phyloP scores from a whole-genome alignment of 1,140 invertebrate genomes.

The Dinoponera quadriceps region DNA sequence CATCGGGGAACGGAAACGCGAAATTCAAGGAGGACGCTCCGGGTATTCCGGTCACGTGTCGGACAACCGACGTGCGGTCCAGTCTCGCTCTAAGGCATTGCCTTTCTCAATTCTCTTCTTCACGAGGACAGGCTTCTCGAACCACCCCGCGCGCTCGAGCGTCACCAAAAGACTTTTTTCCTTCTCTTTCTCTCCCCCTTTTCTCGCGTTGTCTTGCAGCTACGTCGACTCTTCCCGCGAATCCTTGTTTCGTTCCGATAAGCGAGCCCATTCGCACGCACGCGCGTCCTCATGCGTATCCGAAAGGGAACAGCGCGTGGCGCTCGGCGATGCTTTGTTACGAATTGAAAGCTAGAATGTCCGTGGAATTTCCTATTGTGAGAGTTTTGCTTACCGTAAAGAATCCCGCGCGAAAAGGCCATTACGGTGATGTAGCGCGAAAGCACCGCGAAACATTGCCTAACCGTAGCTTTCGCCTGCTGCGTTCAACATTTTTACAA shows the following conservation, averaged over 20 bases:
- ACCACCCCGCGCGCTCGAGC: background rate
- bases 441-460: slow-evolving; percentile 14
- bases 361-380: slow-evolving; percentile 48
- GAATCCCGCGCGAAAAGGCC: slow-evolving; percentile 17
- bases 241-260: background rate
- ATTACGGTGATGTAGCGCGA: slow-evolving; percentile 11
- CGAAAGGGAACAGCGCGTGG: slow-evolving; percentile 15
- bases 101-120: slow-evolving; percentile 53
- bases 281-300: slow-evolving; percentile 7
- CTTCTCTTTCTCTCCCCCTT: background rate
- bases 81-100: slow-evolving; percentile 33
- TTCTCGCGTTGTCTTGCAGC: slow-evolving; percentile 14
- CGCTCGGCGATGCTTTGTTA: slow-evolving; percentile 17
- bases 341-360: slow-evolving; percentile 32
- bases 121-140: background rate
- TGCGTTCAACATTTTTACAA: background rate
- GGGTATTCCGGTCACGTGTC: slow-evolving; percentile 71
- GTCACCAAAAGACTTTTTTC: slow-evolving; percentile 1
- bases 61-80: slow-evolving; percentile 56
- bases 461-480: slow-evolving; percentile 5
- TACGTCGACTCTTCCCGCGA: background rate
- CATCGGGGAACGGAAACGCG: slow-evolving; percentile 45
- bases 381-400: background rate
- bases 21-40: slow-evolving; percentile 28
- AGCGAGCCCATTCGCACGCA: slow-evolving; percentile 35